These are phyloP conservation scores for Patella vulgata DNA, from an alignment of 1,140 invertebrate species.

Conservation along the genomic window DNA sequence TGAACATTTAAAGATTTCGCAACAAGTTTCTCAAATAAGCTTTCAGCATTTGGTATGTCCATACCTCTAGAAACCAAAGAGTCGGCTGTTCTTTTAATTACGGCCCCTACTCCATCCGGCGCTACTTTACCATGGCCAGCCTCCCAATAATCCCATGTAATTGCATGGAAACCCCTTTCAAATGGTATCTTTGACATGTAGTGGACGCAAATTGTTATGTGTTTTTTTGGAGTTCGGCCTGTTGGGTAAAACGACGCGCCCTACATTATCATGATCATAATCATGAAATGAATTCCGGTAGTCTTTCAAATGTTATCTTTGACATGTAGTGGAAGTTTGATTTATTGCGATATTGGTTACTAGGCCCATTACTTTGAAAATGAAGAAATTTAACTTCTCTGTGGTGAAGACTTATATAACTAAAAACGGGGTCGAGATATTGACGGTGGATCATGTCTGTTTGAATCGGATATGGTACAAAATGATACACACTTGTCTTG, in stretches of 20 bases:
- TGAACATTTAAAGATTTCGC: neutral
- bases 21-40: neutral
- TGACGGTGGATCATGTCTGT: conserved; percentile 13
- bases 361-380: conserved; percentile 18
- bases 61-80: conserved; percentile 1
- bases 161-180: conserved; percentile 9
- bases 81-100: conserved; percentile 58
- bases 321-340: conserved; percentile 7
- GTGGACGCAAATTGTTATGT: too few relatives aligned
- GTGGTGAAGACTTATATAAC: neutral
- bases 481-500: conserved; percentile 9
- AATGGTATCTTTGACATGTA: too few relatives aligned
- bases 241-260: too few relatives aligned
- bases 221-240: too few relatives aligned
- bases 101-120: conserved; percentile 64
- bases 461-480: conserved; percentile 14
- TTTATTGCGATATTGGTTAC: conserved; percentile 19
- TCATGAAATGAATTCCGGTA: too few relatives aligned
- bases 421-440: conserved; percentile 17
- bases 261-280: too few relatives aligned
- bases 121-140: conserved; percentile 67
- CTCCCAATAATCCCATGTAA: conserved; percentile 64
- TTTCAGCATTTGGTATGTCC: conserved; percentile 21
- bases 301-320: too few relatives aligned
- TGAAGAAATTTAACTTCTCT: neutral